Percentiles rank a stretch among this genome's conserved stretches.
Conservation (phyloP, 2,113 vertebrate genomes). For the Ctenomys sociabilis region DNA sequence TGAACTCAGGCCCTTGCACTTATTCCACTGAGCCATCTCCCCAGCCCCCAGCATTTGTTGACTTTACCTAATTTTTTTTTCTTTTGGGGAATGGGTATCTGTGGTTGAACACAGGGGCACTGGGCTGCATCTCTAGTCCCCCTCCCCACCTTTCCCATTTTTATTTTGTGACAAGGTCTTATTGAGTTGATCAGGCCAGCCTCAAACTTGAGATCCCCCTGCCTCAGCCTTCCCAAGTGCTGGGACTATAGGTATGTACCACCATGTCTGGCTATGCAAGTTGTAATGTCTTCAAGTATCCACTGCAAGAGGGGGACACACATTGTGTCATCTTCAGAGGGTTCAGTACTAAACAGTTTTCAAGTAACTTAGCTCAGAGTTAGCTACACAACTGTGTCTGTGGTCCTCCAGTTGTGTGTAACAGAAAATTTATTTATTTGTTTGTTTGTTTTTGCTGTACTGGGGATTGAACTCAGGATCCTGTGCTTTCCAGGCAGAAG, state of each 20-base stretch:
- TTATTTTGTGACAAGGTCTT: background rate
- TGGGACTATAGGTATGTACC: background rate
- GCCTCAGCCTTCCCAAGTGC: background rate
- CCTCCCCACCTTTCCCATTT: background rate
- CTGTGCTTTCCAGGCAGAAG: too few relatives aligned
- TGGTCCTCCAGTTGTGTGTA: background rate
- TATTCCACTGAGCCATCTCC: too few relatives aligned
- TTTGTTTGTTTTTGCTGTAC: too few relatives aligned
- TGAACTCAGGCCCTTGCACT: too few relatives aligned
- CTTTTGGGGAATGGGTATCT: background rate
- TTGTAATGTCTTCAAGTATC: constrained; percentile 18
- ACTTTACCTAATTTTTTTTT: background rate
- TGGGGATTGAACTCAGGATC: too few relatives aligned
- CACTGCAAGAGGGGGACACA: background rate
- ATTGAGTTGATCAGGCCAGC: background rate
- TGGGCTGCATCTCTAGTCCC: background rate
- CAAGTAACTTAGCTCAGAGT: background rate
- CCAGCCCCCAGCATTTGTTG: background rate
- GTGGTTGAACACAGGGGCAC: background rate
- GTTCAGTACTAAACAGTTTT: background rate
- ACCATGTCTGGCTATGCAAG: background rate
- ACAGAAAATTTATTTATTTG: background rate
- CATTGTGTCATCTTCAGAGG: background rate
- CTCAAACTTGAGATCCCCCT: background rate
- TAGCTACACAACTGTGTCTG: background rate